Percentiles rank a stretch among this genome's conserved stretches.
These are phyloP conservation scores for Lasioglossum vierecki DNA, from an alignment of 2,888 invertebrate genomes.

Conservation along the genomic window DNA sequence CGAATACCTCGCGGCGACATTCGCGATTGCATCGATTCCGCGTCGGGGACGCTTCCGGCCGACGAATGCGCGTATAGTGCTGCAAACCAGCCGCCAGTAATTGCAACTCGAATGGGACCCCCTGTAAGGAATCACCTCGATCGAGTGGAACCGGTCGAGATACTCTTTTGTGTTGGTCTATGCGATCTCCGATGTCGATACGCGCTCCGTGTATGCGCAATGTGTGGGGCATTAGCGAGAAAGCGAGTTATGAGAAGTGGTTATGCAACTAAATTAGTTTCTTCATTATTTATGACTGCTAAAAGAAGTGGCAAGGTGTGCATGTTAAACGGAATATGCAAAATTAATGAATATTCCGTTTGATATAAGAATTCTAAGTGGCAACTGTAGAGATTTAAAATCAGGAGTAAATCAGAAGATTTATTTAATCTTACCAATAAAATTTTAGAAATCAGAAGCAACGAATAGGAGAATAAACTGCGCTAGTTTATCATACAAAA, in stretches of 20 bases:
- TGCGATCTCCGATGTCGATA: not conserved
- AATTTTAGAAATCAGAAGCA: too few species aligned
- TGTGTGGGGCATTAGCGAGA: not conserved
- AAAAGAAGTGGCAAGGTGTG: too few species aligned
- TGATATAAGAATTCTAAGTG: too few species aligned
- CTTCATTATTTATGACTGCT: not conserved
- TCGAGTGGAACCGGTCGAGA: constrained; percentile 2
- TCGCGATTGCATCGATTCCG: constrained; percentile 22
- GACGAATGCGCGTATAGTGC: not conserved
- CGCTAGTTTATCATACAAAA: too few species aligned
- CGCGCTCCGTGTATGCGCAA: not conserved
- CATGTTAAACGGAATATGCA: not conserved
- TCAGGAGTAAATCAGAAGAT: not conserved
- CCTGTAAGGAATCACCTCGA: constrained; percentile 2
- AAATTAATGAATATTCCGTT: not conserved
- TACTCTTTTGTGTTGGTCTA: not conserved
- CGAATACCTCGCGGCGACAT: constrained; percentile 19
- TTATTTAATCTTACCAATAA: too few species aligned
- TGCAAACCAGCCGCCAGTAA: not conserved
- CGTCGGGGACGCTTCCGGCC: not conserved
- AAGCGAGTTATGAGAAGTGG: not conserved
- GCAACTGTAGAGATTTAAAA: too few species aligned
- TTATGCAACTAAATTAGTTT: not conserved
- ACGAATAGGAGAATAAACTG: not conserved
- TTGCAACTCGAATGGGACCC: constrained; percentile 12